These are phyloP conservation scores for Diarsia brunnea DNA, from an alignment of 2,888 invertebrate species.

Conservation along the genomic window DNA sequence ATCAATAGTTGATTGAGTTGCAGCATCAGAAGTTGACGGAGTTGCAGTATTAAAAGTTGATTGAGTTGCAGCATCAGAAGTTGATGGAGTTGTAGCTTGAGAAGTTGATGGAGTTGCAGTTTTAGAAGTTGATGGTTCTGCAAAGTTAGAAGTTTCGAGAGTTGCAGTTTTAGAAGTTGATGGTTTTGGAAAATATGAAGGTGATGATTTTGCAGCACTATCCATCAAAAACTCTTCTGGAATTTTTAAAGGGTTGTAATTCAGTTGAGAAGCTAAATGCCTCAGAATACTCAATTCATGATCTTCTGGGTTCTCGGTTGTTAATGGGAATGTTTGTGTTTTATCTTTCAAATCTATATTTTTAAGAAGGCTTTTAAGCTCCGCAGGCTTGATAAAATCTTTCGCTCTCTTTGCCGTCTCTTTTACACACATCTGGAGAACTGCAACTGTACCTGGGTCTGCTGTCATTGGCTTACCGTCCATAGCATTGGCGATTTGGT, in stretches of 20 bases:
- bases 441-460: slow-evolving; percentile 67
- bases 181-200: not conserved
- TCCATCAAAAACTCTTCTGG: slow-evolving; percentile 66
- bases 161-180: not conserved
- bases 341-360: slow-evolving; percentile 72
- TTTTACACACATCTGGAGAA: slow-evolving; percentile 73
- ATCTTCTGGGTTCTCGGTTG: slow-evolving; percentile 64
- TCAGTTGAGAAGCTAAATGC: slow-evolving; percentile 74
- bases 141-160: not conserved
- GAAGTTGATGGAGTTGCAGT: not conserved
- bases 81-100: not conserved
- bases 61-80: too few relatives aligned
- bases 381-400: slow-evolving; percentile 73
- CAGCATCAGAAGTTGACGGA: not conserved
- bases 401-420: slow-evolving; percentile 81
- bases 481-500: slow-evolving; percentile 82
- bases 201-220: not conserved
- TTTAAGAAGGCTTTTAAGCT: slow-evolving; percentile 69
- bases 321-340: slow-evolving; percentile 70
- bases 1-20: not conserved
- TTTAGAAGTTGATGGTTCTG: not conserved
- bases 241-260: slow-evolving; percentile 82
- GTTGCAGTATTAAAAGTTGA: too few relatives aligned
- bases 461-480: slow-evolving; percentile 80
- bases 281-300: slow-evolving; percentile 73